Percentiles rank a stretch among this genome's conserved stretches.
These are phyloP conservation scores for Tanytarsus gracilentus DNA, from an alignment of 2,888 invertebrate species.

Conservation along the genomic window DNA sequence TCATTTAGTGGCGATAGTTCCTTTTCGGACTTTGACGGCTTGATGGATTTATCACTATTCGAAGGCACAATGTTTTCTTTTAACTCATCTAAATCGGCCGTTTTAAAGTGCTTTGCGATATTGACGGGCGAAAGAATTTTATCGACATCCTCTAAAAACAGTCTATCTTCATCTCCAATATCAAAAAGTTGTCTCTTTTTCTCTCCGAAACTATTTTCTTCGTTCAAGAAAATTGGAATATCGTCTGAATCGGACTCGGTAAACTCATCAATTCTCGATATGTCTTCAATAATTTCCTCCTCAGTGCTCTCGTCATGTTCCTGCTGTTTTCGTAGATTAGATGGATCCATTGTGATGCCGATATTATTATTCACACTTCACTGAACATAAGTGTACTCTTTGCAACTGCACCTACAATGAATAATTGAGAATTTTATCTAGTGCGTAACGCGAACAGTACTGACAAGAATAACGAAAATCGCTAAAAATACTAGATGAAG, in stretches of 20 bases:
- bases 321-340: neutral
- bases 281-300: conserved; percentile 42
- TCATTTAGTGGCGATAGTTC: conserved; percentile 26
- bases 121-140: conserved; percentile 37
- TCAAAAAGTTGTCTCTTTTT: conserved; percentile 31
- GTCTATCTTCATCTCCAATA: conserved; percentile 33
- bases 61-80: conserved; percentile 19
- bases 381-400: neutral
- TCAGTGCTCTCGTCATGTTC: conserved; percentile 34
- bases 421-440: neutral
- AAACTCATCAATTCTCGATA: conserved; percentile 38
- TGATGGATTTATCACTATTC: neutral
- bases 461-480: neutral
- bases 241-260: conserved; percentile 30
- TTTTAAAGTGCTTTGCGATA: conserved; percentile 40
- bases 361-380: neutral
- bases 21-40: neutral
- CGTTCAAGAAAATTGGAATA: conserved; percentile 22
- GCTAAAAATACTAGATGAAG: conserved; percentile 5
- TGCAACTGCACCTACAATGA: conserved; percentile 21
- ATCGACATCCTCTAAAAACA: conserved; percentile 35
- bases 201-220: conserved; percentile 14
- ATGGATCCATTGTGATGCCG: conserved; percentile 15
- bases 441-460: conserved; percentile 16
- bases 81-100: conserved; percentile 27